phyloP scores from a whole-genome alignment of 2,888 invertebrate genomes.

The Leistus spinibarbis region DNA sequence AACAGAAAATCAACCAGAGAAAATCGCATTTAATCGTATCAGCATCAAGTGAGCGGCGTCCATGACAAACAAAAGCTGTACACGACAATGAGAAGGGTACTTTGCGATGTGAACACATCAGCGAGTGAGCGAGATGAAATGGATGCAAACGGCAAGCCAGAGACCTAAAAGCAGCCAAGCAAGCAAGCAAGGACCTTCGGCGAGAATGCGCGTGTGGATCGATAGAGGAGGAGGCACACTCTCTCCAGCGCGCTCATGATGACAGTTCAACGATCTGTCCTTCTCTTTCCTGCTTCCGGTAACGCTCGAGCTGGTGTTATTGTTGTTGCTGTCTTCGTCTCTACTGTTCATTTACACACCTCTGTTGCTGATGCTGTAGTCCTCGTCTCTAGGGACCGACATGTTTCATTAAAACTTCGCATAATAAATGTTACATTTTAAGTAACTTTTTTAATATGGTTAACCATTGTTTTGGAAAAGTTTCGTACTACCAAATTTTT shows the following conservation, averaged over 20 bases:
- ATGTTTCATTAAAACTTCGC: constrained; percentile 36
- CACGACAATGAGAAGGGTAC: background rate
- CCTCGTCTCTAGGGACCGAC: background rate
- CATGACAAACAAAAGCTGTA: background rate
- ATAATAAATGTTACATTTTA: constrained; percentile 37
- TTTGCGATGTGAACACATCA: background rate
- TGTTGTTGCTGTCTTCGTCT: background rate
- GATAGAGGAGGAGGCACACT: constrained; percentile 1
- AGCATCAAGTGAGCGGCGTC: background rate
- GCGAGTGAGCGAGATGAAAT: background rate
- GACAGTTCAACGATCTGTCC: constrained; percentile 32
- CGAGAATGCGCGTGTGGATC: constrained; percentile 2
- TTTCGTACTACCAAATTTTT: constrained; percentile 1
- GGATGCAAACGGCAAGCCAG: background rate
- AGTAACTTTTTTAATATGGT: constrained; percentile 37
- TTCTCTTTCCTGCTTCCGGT: constrained; percentile 17
- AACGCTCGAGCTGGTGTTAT: background rate
- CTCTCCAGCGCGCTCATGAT: constrained; percentile 15
- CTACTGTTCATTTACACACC: constrained; percentile 28
- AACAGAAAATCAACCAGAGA: background rate
- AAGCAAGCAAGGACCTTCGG: background rate
- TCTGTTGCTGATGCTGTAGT: constrained; percentile 11
- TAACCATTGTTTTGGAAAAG: constrained; percentile 31
- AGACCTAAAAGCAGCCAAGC: background rate
- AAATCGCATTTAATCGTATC: background rate